Percentiles rank a stretch among this genome's conserved stretches.
Conservation (phyloP, 2,888 invertebrate species). For the Acrobeloides nanus region DNA sequence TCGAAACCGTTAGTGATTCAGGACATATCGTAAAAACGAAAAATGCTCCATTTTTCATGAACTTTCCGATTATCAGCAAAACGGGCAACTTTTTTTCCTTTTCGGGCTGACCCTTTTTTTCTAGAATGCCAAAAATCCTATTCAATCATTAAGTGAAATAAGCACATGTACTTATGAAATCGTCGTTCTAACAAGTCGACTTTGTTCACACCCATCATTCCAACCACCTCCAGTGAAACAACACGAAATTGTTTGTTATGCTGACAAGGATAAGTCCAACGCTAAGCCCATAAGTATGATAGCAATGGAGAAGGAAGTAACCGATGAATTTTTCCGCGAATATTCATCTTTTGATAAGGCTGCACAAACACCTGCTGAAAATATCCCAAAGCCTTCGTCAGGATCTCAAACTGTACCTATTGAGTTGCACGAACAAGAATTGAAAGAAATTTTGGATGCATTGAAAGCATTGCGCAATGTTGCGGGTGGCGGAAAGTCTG, state of each 20-base stretch:
- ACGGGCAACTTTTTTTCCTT: not conserved
- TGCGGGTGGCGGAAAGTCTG: not conserved
- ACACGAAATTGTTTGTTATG: slow-evolving; percentile 39
- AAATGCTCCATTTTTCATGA: no score
- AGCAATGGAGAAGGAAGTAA: slow-evolving; percentile 9
- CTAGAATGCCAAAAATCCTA: slow-evolving; percentile 19
- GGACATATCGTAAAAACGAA: no score
- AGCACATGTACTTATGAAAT: slow-evolving; percentile 87
- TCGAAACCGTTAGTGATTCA: no score
- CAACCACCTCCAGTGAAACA: slow-evolving; percentile 37
- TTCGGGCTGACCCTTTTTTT: not conserved
- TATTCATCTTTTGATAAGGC: no score
- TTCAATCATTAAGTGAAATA: slow-evolving; percentile 29
- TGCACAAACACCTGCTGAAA: slow-evolving; percentile 8
- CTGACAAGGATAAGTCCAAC: slow-evolving; percentile 45
- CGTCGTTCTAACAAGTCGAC: slow-evolving; percentile 74
- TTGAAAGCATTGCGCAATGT: slow-evolving; percentile 8
- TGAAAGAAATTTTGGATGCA: slow-evolving; percentile 10
- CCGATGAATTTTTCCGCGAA: slow-evolving; percentile 5
- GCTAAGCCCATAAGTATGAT: slow-evolving; percentile 47
- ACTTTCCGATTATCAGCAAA: not conserved
- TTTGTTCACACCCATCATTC: slow-evolving; percentile 80
- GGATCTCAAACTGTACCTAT: not conserved
- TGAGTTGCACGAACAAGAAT: not conserved
- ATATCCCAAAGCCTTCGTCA: slow-evolving; percentile 4